Conservation (phyloP, 1,140 invertebrate genomes). For the Monochamus saltuarius region DNA sequence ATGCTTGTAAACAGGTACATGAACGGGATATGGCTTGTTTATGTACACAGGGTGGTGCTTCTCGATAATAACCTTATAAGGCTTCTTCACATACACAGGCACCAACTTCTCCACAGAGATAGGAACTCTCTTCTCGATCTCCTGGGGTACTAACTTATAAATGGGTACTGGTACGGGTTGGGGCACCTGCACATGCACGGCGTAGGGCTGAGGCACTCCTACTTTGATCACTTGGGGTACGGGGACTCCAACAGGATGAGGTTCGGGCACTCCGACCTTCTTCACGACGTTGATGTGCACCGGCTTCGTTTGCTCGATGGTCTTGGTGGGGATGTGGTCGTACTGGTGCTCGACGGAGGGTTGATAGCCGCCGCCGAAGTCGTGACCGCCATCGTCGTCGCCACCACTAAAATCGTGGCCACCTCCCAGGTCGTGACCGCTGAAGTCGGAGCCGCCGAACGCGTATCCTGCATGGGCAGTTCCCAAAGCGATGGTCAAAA, state of each 20-base stretch:
- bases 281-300: conserved; percentile 73
- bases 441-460: conserved; percentile 23
- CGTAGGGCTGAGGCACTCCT: conserved; percentile 73
- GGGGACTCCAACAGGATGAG: conserved; percentile 71
- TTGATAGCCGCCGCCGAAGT: conserved; percentile 24
- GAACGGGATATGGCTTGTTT: conserved; percentile 73
- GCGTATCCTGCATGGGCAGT: conserved; percentile 35
- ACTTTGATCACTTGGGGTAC: conserved; percentile 73
- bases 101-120: conserved; percentile 75
- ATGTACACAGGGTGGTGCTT: conserved; percentile 76
- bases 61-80: conserved; percentile 74
- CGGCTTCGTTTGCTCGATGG: conserved; percentile 66
- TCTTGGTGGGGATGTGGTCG: conserved; percentile 54
- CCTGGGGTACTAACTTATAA: conserved; percentile 64
- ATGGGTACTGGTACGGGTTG: conserved; percentile 73
- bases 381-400: conserved; percentile 18
- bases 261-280: conserved; percentile 72
- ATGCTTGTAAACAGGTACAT: conserved; percentile 79
- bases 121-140: conserved; percentile 72
- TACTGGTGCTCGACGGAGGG: conserved; percentile 42
- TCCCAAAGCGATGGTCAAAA: conserved; percentile 35
- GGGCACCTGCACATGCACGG: conserved; percentile 69
- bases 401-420: conserved; percentile 21
- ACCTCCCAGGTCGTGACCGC: conserved; percentile 40
- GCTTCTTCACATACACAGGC: conserved; percentile 74